Base-by-base conservation (phyloP, 1,140 invertebrate species). In the Brachionus angularis region DNA sequence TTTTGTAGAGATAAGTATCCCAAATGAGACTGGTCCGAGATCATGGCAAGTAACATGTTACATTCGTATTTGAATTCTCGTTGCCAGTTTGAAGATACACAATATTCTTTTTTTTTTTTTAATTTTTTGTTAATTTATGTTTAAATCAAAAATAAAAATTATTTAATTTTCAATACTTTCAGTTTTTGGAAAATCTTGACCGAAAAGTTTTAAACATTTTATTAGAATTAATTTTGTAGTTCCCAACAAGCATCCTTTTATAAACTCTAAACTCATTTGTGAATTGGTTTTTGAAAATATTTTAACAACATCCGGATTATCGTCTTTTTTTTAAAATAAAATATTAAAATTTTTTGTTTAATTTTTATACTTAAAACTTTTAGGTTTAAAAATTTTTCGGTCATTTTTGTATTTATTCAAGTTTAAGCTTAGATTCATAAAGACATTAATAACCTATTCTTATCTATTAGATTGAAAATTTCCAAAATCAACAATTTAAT, bases 161-260 rank as follows among this genome's bases (percentile, higher is more conserved):
- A n/a, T n/a, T n/a, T n/a, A n/a, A n/a, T n/a, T n/a, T n/a, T n/a
- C n/a, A n/a, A 18, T 58, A 58, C 53, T 58, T 27, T 58, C 62
- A 12, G 12, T 34, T 33, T 47, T 47, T 50, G 62, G 62, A 21
- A 67, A 67, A 50, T 67, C 62, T 46, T 67, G 39, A 16, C 47
- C 47, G 14, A 47, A 47, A 3, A 42, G 39, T 46, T 18, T 46
- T 25, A 67, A n/a, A 12, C 42, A 46, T 31, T 67, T 67, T n/a
- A 21, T 47, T 16, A 50, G 18, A 10, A 50, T 67, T 3, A 29
- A 34, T 67, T 67, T 67, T 2, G 21, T 16, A 29, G 62, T 47
- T n/a, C 62, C 62, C 14, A 67, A 50, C 10, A 67, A 5, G 23
- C 62, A 67, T 4, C 62, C 62, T 67, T 67, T 67, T 18, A 67